Base-by-base conservation (phyloP, 2,797 vertebrate species). In the Lagocephalus sceleratus region DNA sequence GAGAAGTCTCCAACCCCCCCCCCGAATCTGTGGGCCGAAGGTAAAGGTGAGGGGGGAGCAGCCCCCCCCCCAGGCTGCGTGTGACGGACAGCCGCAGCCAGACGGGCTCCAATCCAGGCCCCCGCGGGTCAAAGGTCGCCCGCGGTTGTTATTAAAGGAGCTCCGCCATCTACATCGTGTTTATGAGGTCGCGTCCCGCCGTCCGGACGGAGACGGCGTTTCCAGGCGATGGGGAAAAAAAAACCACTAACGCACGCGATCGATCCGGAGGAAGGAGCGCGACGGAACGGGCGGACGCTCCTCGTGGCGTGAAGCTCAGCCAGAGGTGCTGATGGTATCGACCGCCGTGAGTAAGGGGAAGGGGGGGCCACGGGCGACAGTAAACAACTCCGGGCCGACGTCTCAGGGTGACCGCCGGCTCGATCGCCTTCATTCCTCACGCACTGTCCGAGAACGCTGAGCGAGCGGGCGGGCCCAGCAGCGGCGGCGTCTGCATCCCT, bases 381-480 rank as follows among this genome's bases (percentile, higher is more conserved):
- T 83, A 85, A 86, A 85, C 72, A 84, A 81, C 70, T 78, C 63
- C 53, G 70, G 71, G 64, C 62, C 79, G 81, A 81, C 73, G 71
- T 71, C 68, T 68, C 71, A 60, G 64, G 71, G 75, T 57, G 70
- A 79, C 76, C 66, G 80, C 47, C 22, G 63, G 64, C 68, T 51
- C 78, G 73, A 83, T 79, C 68, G 78, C 56, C 69, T 68, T 74
- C 70, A 82, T 85, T 73, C 79, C 76, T 78, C 78, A 82, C 72
- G 69, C 68, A 48, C 71, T 55, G 66, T 79, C 74, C 60, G 61
- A 41, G 54, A 75, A 64, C 57, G 23, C 68, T 56, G 63, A n/a
- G n/a, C n/a, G n/a, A n/a, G n/a, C n/a, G n/a, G n/a, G n/a, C n/a
- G n/a, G n/a, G n/a, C n/a, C n/a, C n/a, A n/a, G n/a, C n/a, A n/a